Conservation (phyloP, 1,140 invertebrate species). For the Tribolium madens region DNA sequence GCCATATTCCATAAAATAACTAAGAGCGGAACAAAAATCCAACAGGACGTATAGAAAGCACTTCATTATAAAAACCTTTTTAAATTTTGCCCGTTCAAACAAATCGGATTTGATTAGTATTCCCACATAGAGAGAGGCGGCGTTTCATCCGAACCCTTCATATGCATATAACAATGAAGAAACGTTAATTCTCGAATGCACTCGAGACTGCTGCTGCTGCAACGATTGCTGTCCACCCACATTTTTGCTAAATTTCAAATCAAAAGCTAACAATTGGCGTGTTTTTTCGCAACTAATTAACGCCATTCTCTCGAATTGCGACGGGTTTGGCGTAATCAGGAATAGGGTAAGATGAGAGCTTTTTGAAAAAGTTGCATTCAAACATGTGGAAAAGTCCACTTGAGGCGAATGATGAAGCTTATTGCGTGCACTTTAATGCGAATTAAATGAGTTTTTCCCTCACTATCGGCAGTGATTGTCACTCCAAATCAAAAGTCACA, state of each 20-base stretch:
- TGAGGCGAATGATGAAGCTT: too few species aligned
- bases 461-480: too few species aligned
- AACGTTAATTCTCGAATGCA: slow-evolving; percentile 54
- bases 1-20: slow-evolving; percentile 60
- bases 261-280: slow-evolving; percentile 18
- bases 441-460: too few species aligned
- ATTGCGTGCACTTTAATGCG: too few species aligned
- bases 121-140: slow-evolving; percentile 53
- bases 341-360: too few species aligned
- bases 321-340: too few species aligned
- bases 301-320: not conserved
- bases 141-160: slow-evolving; percentile 49
- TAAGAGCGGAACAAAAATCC: slow-evolving; percentile 56
- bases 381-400: too few species aligned
- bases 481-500: too few species aligned
- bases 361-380: too few species aligned
- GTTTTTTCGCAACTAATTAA: slow-evolving; percentile 5
- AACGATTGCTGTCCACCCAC: not conserved
- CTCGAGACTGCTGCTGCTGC: slow-evolving; percentile 51
- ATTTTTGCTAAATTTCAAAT: slow-evolving; percentile 22
- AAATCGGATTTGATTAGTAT: slow-evolving; percentile 61
- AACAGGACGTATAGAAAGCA: slow-evolving; percentile 59
- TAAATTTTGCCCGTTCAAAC: slow-evolving; percentile 59
- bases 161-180: slow-evolving; percentile 56
- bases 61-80: slow-evolving; percentile 61